These are phyloP conservation scores for Gasteruption jaculator DNA, from an alignment of 2,888 invertebrate species.

Conservation along the genomic window DNA sequence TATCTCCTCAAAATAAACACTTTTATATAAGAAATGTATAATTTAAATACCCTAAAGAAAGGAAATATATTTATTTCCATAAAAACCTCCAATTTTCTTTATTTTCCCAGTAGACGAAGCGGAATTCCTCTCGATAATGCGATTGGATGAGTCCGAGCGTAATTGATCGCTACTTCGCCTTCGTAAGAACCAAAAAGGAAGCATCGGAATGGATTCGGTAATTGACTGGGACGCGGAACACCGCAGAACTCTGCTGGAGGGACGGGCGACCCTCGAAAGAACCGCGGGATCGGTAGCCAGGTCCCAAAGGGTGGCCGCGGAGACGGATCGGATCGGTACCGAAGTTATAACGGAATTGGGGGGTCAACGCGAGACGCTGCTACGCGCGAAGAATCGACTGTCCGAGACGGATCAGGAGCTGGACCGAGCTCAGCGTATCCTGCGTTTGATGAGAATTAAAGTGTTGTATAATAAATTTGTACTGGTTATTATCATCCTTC, in stretches of 20 bases:
- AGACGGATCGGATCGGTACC: constrained; percentile 76
- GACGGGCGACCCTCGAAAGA: constrained; percentile 57
- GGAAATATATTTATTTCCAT: no score
- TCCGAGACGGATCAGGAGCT: constrained; percentile 70
- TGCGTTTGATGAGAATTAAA: constrained; percentile 65
- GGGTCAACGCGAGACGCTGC: constrained; percentile 70
- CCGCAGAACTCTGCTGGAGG: constrained; percentile 57
- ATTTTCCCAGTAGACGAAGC: constrained; percentile 26
- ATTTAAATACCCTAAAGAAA: no score
- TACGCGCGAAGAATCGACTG: constrained; percentile 63
- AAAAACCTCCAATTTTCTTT: constrained; percentile 5
- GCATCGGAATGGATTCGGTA: constrained; percentile 38
- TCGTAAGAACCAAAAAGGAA: background rate
- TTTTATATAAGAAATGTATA: no score
- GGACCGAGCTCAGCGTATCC: constrained; percentile 60
- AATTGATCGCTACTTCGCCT: background rate
- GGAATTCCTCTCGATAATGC: constrained; percentile 29
- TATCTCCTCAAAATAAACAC: no score
- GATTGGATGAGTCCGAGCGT: constrained; percentile 14
- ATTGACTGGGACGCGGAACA: constrained; percentile 57
- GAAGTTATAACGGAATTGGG: constrained; percentile 73
- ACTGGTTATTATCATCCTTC: constrained; percentile 67
- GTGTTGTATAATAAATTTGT: constrained; percentile 73
- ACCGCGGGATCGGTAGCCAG: constrained; percentile 64
- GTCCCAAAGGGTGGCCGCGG: constrained; percentile 70